Base-by-base conservation (phyloP, 1,140 invertebrate species). In the Oryctes rhinoceros region DNA sequence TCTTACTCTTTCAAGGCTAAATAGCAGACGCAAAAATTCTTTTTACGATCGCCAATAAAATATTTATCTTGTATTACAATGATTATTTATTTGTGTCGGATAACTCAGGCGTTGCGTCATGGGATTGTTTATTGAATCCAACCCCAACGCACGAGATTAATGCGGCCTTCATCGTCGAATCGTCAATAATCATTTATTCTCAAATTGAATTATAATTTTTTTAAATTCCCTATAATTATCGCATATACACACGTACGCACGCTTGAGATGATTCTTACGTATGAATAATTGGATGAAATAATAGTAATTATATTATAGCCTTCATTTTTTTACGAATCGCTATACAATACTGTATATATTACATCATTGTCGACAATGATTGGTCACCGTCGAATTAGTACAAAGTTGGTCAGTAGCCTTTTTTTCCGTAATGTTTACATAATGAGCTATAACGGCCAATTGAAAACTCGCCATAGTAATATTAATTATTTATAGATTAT, bases 241-340 rank as follows among this genome's bases (percentile, higher is more conserved):
- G 65, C 13, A 20, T 62, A 20, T 15, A 44, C 24, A 30, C 24
- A 44, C 39, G 39, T 59, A 59, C 11, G 65, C 24, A 71, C 65
- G 20, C 20, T 24, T 71, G 24, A 13, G 65, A 71, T 71, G 65
- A 71, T 71, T 35, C 35, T 10, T 71, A 37, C 65, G 4, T 71
- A 71, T 71, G 65, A 71, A 71, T 71, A 59, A 59, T 59, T 59
- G 53, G 53, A 59, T 59, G 53, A 59, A 59, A 59, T 59, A 71
- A 71, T 71, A 71, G 65, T 71, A 24, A 71, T 71, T 71, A 71
- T 59, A 59, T 71, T 71, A 24, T 30, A 71, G 10, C 65, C 65
- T 71, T 71, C 65, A 24, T 71, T 71, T 71, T 71, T 71, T 71
- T 71, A 18, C 13, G 5, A 35, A 35, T 20, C 35, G 35, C 39